phyloP scores from a whole-genome alignment of 1,140 invertebrate species.

The Condylostylus longicornis region DNA sequence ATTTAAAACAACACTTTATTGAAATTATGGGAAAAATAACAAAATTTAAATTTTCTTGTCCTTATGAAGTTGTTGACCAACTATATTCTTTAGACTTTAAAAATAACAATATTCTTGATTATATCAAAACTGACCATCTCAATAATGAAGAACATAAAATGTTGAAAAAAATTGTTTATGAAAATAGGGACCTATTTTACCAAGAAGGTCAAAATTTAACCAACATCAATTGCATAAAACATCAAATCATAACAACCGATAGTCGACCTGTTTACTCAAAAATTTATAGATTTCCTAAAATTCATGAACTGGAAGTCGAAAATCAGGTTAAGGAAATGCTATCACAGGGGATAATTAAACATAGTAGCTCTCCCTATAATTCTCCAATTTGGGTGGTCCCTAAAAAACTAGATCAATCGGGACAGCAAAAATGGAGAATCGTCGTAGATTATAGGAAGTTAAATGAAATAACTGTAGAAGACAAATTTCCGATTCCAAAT shows the following conservation, averaged over 20 bases:
- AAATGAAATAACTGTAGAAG: constrained; percentile 26
- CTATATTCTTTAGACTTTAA: no score
- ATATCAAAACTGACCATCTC: no score
- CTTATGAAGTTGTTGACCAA: no score
- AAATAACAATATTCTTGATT: no score
- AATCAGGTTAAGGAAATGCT: constrained; percentile 20
- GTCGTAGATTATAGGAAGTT: constrained; percentile 30
- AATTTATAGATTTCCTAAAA: constrained; percentile 24
- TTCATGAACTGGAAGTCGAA: constrained; percentile 27
- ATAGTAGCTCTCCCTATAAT: constrained; percentile 21
- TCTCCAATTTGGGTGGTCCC: constrained; percentile 29
- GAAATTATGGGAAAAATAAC: no score
- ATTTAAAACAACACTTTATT: no score
- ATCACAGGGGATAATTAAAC: constrained; percentile 27
- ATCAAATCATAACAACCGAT: constrained; percentile 17
- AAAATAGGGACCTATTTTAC: constrained; percentile 2
- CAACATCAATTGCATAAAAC: constrained; percentile 6
- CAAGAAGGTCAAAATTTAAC: constrained; percentile 4
- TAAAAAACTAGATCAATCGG: constrained; percentile 29
- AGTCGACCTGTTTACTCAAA: constrained; percentile 15
- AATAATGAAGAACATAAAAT: background rate
- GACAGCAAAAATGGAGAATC: constrained; percentile 27
- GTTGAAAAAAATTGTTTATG: background rate
- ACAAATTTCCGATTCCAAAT: constrained; percentile 38
- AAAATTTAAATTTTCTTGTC: no score